Evolutionary conservation across 2,888 invertebrate genomes (phyloP).

Genomic region (Drosophila demipolita): DNA sequence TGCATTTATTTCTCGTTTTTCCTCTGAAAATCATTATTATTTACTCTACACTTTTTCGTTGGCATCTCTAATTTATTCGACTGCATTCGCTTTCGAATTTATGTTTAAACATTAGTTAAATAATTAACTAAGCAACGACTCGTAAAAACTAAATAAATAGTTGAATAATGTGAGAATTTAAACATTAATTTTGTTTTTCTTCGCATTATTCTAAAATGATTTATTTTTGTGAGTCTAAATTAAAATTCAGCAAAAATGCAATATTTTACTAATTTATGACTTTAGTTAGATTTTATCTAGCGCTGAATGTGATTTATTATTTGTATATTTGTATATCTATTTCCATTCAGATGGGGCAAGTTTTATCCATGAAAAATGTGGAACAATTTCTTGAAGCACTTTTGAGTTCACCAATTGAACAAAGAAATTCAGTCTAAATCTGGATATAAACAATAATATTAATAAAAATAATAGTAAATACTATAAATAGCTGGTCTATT

Average conservation of each 20-base stretch:
- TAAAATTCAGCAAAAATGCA: not conserved
- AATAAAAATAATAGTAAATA: too few relatives aligned
- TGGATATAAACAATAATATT: too few relatives aligned
- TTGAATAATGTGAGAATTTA: not conserved
- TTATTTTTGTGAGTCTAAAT: not conserved
- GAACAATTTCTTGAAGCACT: not conserved
- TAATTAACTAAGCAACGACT: not conserved
- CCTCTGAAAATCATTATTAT: too few relatives aligned
- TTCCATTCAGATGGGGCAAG: not conserved
- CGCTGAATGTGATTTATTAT: not conserved
- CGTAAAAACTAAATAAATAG: not conserved
- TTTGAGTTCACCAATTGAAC: too few relatives aligned
- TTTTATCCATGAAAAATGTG: not conserved
- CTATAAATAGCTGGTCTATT: too few relatives aligned
- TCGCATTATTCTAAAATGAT: not conserved
- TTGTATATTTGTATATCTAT: not conserved
- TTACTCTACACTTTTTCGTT: not conserved
- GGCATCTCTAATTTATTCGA: slow-evolving; percentile 3
- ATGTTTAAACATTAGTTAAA: not conserved
- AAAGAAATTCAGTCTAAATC: not conserved
- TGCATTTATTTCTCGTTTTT: not conserved
- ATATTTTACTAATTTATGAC: not conserved
- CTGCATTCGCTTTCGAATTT: not conserved
- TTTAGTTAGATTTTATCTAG: not conserved
- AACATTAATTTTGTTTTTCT: not conserved